Conservation (phyloP, 2,113 vertebrate genomes). For the Pyrgilauda ruficollis region DNA sequence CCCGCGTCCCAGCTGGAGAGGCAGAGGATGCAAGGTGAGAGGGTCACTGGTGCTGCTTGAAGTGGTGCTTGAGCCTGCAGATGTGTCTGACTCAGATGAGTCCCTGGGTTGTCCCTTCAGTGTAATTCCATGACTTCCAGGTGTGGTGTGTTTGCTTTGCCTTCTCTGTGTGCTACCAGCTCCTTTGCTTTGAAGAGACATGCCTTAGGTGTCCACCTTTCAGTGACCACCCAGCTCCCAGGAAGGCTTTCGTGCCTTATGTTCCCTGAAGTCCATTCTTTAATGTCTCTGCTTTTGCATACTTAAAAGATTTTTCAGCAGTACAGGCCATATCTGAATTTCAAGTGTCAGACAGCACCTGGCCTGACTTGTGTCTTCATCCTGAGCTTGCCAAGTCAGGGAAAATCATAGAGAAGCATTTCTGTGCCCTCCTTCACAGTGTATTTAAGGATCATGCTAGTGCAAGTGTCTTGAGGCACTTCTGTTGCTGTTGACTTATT, state of each 20-base stretch:
- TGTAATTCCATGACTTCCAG: not conserved
- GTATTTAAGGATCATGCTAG: not conserved
- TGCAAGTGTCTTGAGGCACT: not conserved
- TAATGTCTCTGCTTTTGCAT: not conserved
- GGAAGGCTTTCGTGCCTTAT: not conserved
- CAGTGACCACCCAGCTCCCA: not conserved
- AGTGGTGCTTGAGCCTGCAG: not conserved
- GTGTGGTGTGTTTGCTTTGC: not conserved
- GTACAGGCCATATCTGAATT: not conserved
- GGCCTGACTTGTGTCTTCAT: not conserved
- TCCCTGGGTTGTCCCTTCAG: not conserved
- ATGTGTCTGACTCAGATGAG: not conserved
- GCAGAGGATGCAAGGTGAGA: slow-evolving; percentile 24
- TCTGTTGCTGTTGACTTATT: not conserved
- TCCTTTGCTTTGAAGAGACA: not conserved
- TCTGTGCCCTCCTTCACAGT: not conserved
- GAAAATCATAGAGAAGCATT: not conserved
- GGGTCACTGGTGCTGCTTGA: not conserved
- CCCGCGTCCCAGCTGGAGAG: not conserved
- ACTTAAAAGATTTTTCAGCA: not conserved
- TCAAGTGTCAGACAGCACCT: not conserved
- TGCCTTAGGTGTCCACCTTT: not conserved
- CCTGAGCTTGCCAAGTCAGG: not conserved
- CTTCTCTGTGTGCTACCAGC: not conserved
- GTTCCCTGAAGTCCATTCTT: not conserved